These are phyloP conservation scores for Drosophila orena DNA, from an alignment of 1,140 invertebrate species.

Conservation along the genomic window DNA sequence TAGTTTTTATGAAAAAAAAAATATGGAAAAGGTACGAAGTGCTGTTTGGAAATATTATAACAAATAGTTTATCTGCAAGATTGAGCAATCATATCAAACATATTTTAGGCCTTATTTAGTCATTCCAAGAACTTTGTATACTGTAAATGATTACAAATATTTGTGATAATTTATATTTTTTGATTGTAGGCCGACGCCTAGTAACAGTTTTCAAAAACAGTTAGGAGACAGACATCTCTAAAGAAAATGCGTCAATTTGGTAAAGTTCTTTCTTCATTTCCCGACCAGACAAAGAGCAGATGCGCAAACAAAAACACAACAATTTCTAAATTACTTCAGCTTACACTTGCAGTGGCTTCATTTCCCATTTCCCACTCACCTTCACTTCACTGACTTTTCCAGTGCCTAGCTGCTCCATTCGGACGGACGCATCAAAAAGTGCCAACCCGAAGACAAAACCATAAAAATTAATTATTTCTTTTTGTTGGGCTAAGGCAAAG, in stretches of 20 bases:
- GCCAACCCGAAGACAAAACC: constrained; percentile 49
- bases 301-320: constrained; percentile 12
- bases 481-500: constrained; percentile 28
- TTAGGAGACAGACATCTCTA: no score
- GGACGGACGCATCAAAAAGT: constrained; percentile 16
- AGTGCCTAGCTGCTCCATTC: background rate
- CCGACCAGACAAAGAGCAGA: constrained; percentile 4
- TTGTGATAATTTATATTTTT: no score
- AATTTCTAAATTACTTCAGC: constrained; percentile 61
- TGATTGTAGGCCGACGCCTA: no score
- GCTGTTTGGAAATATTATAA: no score
- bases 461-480: constrained; percentile 77
- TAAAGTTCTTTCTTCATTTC: constrained; percentile 11
- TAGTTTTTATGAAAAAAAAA: no score
- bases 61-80: no score
- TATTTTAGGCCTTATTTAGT: no score
- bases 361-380: background rate
- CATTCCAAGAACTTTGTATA: no score
- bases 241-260: background rate
- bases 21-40: no score
- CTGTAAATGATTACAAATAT: no score
- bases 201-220: no score
- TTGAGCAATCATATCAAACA: no score
- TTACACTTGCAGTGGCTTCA: constrained; percentile 56
- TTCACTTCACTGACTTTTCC: background rate